Evolutionary conservation across 64 coral and sea anemone species (phyloP).

Genomic region (Montipora foliosa): DNA sequence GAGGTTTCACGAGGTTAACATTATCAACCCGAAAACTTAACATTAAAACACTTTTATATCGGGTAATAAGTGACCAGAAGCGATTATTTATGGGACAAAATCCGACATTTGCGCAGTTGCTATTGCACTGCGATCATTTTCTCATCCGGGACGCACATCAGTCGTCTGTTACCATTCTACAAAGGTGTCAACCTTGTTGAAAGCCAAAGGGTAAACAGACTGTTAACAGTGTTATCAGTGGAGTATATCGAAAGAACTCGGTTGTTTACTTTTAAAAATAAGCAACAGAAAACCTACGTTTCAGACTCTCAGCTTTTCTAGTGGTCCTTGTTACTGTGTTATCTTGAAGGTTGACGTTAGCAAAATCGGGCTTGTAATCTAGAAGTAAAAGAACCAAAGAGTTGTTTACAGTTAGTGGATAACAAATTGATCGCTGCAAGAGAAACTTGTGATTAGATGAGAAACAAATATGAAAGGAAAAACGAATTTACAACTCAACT

Average conservation of each 20-base stretch:
- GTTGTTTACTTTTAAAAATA: not conserved
- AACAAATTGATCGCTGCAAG: not conserved
- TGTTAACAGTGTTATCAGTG: not conserved
- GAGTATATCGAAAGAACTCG: not conserved
- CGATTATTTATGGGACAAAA: not conserved
- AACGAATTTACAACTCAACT: not conserved
- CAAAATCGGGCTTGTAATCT: constrained; percentile 22
- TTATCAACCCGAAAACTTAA: not conserved
- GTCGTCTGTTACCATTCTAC: too few species aligned
- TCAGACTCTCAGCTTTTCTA: not conserved
- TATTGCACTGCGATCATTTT: too few species aligned
- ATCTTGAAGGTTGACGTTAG: not conserved
- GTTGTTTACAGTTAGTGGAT: not conserved
- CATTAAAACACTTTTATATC: not conserved
- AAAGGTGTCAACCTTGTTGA: not conserved
- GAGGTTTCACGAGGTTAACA: not conserved
- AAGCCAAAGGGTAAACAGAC: not conserved
- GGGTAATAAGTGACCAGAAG: too few species aligned
- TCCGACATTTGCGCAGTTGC: not conserved
- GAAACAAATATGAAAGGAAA: not conserved
- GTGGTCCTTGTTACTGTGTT: not conserved
- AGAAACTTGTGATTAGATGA: not conserved
- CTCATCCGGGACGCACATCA: too few species aligned
- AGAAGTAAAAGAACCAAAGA: not conserved
- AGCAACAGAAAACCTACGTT: constrained; percentile 2